Conservation (phyloP, 2,888 invertebrate species). For the Lucinisca nassula region DNA sequence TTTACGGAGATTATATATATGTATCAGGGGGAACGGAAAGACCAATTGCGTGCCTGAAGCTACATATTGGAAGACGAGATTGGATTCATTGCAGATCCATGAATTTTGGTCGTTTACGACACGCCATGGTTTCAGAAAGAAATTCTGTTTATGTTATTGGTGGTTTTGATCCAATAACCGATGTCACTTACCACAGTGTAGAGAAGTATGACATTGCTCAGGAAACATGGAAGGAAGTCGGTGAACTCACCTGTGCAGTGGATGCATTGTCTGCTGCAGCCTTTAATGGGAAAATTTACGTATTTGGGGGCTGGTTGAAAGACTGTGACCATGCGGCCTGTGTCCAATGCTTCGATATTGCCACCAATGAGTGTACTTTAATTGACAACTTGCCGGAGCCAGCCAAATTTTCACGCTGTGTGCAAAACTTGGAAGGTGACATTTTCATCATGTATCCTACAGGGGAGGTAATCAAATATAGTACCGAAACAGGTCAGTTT, state of each 20-base stretch:
- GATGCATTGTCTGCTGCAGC: conserved; percentile 68
- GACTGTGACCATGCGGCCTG: conserved; percentile 69
- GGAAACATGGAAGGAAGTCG: conserved; percentile 70
- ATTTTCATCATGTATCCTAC: conserved; percentile 70
- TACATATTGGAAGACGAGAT: conserved; percentile 63
- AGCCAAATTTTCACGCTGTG: conserved; percentile 68
- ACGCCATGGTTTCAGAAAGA: conserved; percentile 68
- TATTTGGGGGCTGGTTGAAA: conserved; percentile 71
- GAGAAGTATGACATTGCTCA: conserved; percentile 70
- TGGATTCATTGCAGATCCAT: conserved; percentile 73
- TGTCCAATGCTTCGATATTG: conserved; percentile 67
- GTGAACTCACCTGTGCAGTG: conserved; percentile 67
- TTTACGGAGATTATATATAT: conserved; percentile 70
- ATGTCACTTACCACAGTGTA: conserved; percentile 66
- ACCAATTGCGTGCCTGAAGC: conserved; percentile 67
- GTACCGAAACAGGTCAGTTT: conserved; percentile 50
- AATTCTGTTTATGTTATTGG: conserved; percentile 67
- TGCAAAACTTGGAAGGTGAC: conserved; percentile 59
- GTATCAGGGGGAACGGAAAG: conserved; percentile 69
- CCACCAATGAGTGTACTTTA: conserved; percentile 62
- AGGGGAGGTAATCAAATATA: conserved; percentile 71
- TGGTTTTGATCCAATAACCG: conserved; percentile 70
- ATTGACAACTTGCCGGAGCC: conserved; percentile 69
- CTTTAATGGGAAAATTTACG: conserved; percentile 65
- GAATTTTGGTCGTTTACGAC: conserved; percentile 67